Evolutionary conservation across 2,113 vertebrate genomes (phyloP).

Genomic region (Chlamydotis undulata): DNA sequence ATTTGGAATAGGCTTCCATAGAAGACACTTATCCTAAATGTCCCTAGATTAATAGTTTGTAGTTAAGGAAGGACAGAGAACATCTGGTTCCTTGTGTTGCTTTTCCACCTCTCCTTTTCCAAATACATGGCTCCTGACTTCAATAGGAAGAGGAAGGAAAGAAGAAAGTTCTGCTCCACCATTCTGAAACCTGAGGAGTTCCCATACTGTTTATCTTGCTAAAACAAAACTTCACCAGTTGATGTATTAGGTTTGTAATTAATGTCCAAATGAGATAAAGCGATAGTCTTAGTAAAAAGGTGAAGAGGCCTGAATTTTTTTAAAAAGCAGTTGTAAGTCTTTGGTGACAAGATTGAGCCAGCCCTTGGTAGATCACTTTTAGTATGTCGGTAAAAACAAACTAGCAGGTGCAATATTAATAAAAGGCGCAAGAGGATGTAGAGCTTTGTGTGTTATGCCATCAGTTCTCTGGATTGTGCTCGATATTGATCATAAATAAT

Average conservation of each 20-base stretch:
- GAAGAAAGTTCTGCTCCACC: not conserved
- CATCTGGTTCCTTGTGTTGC: not conserved
- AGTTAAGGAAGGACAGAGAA: not conserved
- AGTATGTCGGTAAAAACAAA: not conserved
- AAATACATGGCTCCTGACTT: not conserved
- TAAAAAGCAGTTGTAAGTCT: not conserved
- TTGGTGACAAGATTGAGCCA: not conserved
- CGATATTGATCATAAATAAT: slow-evolving; percentile 33
- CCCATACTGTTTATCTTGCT: not conserved
- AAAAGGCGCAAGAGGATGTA: not conserved
- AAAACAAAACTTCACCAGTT: not conserved
- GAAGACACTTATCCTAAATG: not conserved
- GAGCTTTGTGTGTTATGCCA: not conserved
- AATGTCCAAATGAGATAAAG: not conserved
- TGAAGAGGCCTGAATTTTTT: not conserved
- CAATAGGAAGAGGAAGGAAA: not conserved
- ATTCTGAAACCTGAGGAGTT: not conserved
- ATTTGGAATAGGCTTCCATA: not conserved
- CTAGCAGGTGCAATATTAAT: not conserved
- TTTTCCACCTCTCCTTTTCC: not conserved
- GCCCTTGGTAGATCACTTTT: not conserved
- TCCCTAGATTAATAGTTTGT: not conserved
- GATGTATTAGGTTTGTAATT: not conserved
- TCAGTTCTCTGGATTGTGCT: not conserved
- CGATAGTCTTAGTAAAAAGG: not conserved